These are phyloP conservation scores for Momotus momota DNA, from an alignment of 2,797 vertebrate species.

Conservation along the genomic window DNA sequence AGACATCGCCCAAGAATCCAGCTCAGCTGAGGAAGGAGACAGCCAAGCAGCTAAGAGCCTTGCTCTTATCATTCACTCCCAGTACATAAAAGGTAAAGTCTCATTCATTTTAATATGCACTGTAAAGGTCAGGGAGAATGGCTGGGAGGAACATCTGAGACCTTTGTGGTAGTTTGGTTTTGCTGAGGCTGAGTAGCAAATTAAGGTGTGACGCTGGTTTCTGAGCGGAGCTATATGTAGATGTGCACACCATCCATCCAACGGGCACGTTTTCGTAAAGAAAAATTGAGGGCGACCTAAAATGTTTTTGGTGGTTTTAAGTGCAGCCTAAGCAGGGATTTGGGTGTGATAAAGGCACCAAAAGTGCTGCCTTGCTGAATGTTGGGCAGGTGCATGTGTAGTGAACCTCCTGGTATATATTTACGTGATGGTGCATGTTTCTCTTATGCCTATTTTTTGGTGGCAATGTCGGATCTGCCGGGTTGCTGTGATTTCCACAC, in stretches of 20 bases:
- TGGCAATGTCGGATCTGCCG: neutral
- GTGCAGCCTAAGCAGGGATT: neutral
- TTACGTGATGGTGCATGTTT: rapidly evolving
- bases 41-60: neutral
- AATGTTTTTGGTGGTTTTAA: neutral
- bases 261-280: neutral
- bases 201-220: neutral
- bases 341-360: neutral
- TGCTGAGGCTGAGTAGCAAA: neutral
- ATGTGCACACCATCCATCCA: neutral
- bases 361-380: neutral
- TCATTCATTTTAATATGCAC: neutral
- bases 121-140: neutral
- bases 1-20: neutral
- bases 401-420: rapidly evolving
- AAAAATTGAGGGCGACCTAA: neutral
- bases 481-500: neutral
- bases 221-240: neutral
- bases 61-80: neutral
- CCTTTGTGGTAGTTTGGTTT: neutral
- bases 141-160: neutral
- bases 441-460: neutral
- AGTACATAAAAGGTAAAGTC: neutral
- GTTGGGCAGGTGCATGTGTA: neutral
- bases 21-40: neutral